A percentile compares a stretch with the other conserved stretches of the same genome.
These are phyloP conservation scores for Zaprionus lachaisei DNA, from an alignment of 1,140 invertebrate species.

Conservation along the genomic window DNA sequence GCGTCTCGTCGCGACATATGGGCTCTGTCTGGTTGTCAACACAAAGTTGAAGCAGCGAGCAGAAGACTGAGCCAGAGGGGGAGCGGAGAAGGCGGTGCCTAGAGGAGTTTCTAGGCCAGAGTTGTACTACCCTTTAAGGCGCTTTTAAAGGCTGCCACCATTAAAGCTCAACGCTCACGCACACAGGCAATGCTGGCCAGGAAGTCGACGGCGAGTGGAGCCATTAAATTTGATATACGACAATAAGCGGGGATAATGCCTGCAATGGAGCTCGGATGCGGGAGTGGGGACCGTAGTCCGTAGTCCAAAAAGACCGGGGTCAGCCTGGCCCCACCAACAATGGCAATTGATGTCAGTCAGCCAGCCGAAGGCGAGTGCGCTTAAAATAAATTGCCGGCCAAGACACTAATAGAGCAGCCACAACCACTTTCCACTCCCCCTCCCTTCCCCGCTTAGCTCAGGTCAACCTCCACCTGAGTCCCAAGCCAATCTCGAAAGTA, in stretches of 20 bases:
- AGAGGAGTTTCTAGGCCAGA: background rate
- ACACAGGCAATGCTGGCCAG: slow-evolving; percentile 52
- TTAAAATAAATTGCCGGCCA: slow-evolving; percentile 17
- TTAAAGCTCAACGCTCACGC: slow-evolving; percentile 46
- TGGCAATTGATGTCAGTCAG: slow-evolving; percentile 42
- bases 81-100: background rate
- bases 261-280: slow-evolving; percentile 23
- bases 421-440: background rate
- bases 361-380: slow-evolving; percentile 16
- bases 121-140: slow-evolving; percentile 36
- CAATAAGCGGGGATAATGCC: slow-evolving; percentile 77
- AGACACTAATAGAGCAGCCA: slow-evolving; percentile 19
- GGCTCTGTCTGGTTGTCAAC: slow-evolving; percentile 41
- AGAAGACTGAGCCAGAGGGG: background rate
- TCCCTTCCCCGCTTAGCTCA: background rate
- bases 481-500: background rate
- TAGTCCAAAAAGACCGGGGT: background rate
- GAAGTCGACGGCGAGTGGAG: slow-evolving; percentile 59
- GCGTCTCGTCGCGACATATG: slow-evolving; percentile 38
- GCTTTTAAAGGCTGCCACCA: slow-evolving; percentile 39
- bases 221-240: slow-evolving; percentile 79
- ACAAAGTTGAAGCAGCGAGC: background rate
- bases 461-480: background rate
- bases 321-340: slow-evolving; percentile 3
- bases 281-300: background rate